Conservation (phyloP, 2,113 vertebrate genomes). For the Python bivittatus region DNA sequence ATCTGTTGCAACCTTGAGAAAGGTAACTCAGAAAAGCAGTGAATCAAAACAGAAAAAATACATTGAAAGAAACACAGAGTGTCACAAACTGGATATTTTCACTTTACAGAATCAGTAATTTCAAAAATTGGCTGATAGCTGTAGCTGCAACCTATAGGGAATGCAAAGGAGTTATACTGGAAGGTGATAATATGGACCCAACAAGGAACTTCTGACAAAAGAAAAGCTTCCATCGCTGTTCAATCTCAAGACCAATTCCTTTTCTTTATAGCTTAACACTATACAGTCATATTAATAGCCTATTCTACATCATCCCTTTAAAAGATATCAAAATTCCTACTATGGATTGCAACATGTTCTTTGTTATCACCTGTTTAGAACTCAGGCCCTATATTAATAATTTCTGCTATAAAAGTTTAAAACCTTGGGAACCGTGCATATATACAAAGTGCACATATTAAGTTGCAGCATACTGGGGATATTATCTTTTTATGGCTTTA, state of each 20-base stretch:
- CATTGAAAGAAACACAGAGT: not conserved
- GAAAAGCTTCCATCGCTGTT: not conserved
- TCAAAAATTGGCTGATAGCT: not conserved
- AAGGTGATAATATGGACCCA: not conserved
- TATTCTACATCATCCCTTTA: not conserved
- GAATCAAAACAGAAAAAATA: not conserved
- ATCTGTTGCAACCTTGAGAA: not conserved
- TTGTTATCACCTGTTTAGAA: not conserved
- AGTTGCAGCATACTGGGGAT: not conserved
- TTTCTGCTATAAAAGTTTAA: constrained; percentile 5
- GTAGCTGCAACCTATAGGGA: not conserved
- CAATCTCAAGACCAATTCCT: not conserved
- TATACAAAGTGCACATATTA: not conserved
- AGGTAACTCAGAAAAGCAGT: not conserved
- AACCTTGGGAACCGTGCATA: not conserved
- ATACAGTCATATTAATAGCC: not conserved
- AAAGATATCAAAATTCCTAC: constrained; percentile 7
- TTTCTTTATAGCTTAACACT: not conserved
- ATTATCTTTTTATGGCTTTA: not conserved
- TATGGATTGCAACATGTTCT: constrained; percentile 3
- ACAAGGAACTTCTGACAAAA: not conserved
- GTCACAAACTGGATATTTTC: not conserved
- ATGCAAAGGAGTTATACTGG: not conserved
- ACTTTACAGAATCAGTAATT: not conserved
- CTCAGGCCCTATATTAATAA: not conserved